These are phyloP conservation scores for Melanerpes formicivorus DNA, from an alignment of 2,113 vertebrate species.

Conservation along the genomic window DNA sequence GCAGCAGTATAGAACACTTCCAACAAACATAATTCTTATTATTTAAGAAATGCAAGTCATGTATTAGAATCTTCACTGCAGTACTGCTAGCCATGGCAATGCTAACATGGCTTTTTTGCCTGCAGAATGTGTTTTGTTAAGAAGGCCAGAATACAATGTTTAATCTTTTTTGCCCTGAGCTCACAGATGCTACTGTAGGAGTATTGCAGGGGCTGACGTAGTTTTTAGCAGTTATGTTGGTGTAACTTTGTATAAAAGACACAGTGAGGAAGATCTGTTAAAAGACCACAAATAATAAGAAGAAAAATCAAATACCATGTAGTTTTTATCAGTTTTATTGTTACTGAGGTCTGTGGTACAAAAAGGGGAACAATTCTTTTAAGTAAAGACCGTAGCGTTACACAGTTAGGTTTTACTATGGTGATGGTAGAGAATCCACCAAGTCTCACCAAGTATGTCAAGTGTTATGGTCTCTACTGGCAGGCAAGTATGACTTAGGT, in stretches of 20 bases:
- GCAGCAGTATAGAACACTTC: neutral
- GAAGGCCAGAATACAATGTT: constrained; percentile 25
- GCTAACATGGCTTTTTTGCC: neutral
- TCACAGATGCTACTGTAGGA: constrained; percentile 68
- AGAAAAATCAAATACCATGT: neutral
- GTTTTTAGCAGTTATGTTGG: constrained; percentile 67
- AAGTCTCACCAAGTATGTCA: neutral
- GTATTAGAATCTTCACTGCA: neutral
- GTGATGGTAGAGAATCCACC: neutral
- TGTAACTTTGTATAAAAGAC: constrained; percentile 62
- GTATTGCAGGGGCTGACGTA: constrained; percentile 64
- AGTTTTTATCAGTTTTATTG: neutral
- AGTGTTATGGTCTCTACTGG: neutral
- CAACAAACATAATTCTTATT: neutral
- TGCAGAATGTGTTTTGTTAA: constrained; percentile 1
- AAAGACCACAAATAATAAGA: neutral
- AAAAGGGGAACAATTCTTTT: neutral
- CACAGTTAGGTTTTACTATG: neutral
- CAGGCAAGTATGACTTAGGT: neutral
- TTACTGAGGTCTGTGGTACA: neutral
- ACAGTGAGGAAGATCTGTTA: constrained; percentile 25
- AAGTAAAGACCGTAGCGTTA: neutral
- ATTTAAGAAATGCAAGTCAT: constrained; percentile 11
- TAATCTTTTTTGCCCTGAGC: constrained; percentile 52
- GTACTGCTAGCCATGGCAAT: neutral